Base-by-base conservation (phyloP, 2,113 vertebrate genomes). In the Protomyctophum bolini region DNA sequence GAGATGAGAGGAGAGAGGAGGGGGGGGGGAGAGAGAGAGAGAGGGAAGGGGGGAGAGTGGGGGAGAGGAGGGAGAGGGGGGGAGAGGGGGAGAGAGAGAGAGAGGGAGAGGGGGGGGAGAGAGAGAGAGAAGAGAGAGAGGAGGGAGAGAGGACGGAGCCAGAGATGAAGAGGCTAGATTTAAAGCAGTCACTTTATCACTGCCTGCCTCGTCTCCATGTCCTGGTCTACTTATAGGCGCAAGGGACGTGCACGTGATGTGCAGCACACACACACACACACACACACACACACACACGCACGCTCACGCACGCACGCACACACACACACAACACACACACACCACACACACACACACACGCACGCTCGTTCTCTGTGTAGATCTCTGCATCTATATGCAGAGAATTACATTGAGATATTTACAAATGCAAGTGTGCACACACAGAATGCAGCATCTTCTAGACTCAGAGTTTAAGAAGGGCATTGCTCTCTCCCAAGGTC, bases 121-220 rank as follows among this genome's bases (percentile, higher is more conserved):
- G 65, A 14, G 4, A 11, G 55, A 57, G 41, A 57, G 10, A 14
- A 48, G 47, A 33, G 63, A 65, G 63, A 29, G 55, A 58, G 62
- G 46, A 48, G 58, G 10, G 58, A 15, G 21, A 57, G 21, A 8
- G 56, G 55, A 63, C 3, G 28, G 1, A 45, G 49, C 14, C 7
- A 59, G 46, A 71, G 45, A 68, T 63, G 47, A 29, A 41, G 48
- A 52, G 63, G 56, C 56, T 21, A 59, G 59, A 68, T 63, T 77
- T 59, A 72, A 33, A 72, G 52, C 57, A 48, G 62, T 56, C 63
- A 54, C 73, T 79, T 78, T 47, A 81, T 83, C 67, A 68, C 71
- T 72, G 66, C 70, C 63, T 70, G 28, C 29, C 68, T 82, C 65
- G 68, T 60, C 28, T 47, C 50, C 62, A 33, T 73, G 73, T 62